phyloP scores from a whole-genome alignment of 2,113 vertebrate genomes.

The Chrysemys picta region DNA sequence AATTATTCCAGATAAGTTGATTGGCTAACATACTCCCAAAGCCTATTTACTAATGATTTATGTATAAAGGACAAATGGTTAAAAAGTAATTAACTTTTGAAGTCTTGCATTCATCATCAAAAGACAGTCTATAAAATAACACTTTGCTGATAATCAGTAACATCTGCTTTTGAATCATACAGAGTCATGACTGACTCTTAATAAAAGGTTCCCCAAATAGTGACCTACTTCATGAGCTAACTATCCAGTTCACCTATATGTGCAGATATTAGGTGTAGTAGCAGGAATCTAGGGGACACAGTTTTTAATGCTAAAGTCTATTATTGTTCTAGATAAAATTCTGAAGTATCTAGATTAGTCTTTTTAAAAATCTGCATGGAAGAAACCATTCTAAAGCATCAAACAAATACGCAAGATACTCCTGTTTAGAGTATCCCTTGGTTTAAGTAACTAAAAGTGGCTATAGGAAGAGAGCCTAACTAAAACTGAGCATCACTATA shows the following conservation, averaged over 20 bases:
- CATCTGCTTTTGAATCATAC: neutral
- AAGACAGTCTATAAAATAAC: neutral
- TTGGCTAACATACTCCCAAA: neutral
- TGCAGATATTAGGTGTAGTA: neutral
- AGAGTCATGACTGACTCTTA: neutral
- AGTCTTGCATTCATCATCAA: neutral
- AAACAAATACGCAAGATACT: slow-evolving; percentile 5
- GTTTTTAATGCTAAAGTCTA: neutral
- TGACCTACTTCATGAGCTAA: neutral
- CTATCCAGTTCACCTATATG: neutral
- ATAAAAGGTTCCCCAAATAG: neutral
- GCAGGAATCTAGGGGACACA: fast-evolving
- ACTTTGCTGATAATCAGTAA: neutral
- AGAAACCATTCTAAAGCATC: slow-evolving; percentile 4
- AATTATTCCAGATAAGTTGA: slow-evolving; percentile 29
- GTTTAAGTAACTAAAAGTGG: neutral
- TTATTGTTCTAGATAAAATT: neutral
- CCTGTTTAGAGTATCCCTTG: neutral
- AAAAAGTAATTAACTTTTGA: slow-evolving; percentile 9
- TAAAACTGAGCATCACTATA: neutral
- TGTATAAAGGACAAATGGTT: slow-evolving; percentile 13
- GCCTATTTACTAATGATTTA: slow-evolving; percentile 31
- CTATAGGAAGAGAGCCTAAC: slow-evolving; percentile 25
- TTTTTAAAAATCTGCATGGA: slow-evolving; percentile 8
- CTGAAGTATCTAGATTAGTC: neutral